These are phyloP conservation scores for Cephus pulcher DNA, from an alignment of 2,888 invertebrate genomes.

Conservation along the genomic window DNA sequence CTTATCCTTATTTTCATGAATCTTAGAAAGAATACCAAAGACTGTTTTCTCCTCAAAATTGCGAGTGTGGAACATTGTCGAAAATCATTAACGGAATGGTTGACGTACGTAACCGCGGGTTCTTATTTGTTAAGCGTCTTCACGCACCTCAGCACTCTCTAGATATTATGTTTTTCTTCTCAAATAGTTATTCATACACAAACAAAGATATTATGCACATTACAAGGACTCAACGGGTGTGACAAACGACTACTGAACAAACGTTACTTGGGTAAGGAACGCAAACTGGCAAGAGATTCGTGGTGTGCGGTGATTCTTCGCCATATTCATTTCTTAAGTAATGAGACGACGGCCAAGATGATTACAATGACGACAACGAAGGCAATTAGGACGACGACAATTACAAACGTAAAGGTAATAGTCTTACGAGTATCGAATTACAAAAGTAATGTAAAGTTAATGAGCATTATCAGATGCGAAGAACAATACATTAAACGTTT, in stretches of 20 bases:
- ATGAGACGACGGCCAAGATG: neutral
- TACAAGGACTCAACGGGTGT: constrained; percentile 36
- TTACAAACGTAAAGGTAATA: neutral
- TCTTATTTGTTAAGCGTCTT: constrained; percentile 23
- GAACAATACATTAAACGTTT: too few species aligned
- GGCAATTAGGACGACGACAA: neutral
- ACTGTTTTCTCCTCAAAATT: neutral
- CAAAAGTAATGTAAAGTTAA: neutral
- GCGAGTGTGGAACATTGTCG: neutral
- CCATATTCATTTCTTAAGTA: neutral
- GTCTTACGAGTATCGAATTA: too few species aligned
- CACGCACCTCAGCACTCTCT: constrained; percentile 27
- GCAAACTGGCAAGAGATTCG: constrained; percentile 28
- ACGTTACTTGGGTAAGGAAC: constrained; percentile 7
- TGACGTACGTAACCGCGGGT: constrained; percentile 17
- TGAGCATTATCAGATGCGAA: neutral
- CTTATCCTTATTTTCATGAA: neutral
- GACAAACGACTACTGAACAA: constrained; percentile 23
- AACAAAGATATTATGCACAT: constrained; percentile 42
- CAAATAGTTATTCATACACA: constrained; percentile 34
- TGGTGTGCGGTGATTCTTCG: constrained; percentile 3
- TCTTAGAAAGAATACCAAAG: neutral
- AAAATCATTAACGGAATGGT: neutral
- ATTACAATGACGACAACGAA: neutral
- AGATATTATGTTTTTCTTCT: constrained; percentile 18